These are phyloP conservation scores for Linepithema humile DNA, from an alignment of 1,140 invertebrate genomes.

Conservation along the genomic window DNA sequence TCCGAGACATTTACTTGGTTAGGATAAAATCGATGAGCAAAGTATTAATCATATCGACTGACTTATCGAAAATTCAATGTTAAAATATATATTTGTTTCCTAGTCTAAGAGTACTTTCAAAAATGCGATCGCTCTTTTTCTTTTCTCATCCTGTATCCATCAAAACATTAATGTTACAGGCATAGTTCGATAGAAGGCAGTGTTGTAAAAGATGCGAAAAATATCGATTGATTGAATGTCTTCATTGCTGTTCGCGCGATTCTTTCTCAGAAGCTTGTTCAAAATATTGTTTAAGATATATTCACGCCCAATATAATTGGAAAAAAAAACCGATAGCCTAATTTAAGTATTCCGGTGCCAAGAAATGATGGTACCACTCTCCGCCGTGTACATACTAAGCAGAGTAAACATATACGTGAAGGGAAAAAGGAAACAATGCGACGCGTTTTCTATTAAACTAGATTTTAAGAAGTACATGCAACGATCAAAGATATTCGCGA, in stretches of 20 bases:
- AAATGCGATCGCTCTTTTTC: neutral
- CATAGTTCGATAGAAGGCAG: conserved; percentile 1
- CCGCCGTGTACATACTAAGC: conserved; percentile 64
- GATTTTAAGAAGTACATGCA: conserved; percentile 65
- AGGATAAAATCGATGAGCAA: conserved; percentile 19
- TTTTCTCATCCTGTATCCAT: neutral
- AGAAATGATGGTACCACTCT: conserved; percentile 36
- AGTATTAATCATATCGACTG: conserved; percentile 63
- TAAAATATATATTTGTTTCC: conserved; percentile 48
- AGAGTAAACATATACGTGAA: conserved; percentile 16
- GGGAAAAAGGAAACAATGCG: neutral
- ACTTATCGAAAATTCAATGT: conserved; percentile 55
- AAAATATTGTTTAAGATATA: conserved; percentile 46
- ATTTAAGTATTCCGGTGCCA: conserved; percentile 63
- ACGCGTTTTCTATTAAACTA: conserved; percentile 68
- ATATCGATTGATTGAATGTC: too few relatives aligned
- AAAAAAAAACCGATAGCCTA: conserved; percentile 59
- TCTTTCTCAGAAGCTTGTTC: conserved; percentile 10
- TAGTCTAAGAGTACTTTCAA: conserved; percentile 60
- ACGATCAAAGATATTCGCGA: conserved; percentile 67
- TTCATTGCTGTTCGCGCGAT: neutral
- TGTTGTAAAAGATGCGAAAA: too few relatives aligned
- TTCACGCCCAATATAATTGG: neutral
- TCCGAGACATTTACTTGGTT: neutral
- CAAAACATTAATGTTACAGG: conserved; percentile 29